These are phyloP conservation scores for Dasypolia templi DNA, from an alignment of 2,888 invertebrate genomes.

Conservation along the genomic window DNA sequence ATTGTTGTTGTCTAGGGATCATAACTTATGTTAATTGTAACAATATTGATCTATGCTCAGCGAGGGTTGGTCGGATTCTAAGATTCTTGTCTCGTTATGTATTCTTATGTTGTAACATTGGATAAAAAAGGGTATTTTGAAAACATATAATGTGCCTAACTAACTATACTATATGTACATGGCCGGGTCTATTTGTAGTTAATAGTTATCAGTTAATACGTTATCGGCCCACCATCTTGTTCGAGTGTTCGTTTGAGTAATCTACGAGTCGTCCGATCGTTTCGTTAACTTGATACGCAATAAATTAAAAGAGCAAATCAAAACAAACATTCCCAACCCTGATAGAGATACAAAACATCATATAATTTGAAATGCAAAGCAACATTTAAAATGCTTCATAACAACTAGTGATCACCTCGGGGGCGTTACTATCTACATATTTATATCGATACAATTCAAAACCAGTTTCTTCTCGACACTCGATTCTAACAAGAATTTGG, in stretches of 20 bases:
- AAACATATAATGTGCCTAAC: constrained; percentile 12
- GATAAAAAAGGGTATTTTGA: constrained; percentile 22
- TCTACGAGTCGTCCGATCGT: constrained; percentile 58
- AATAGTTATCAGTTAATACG: constrained; percentile 57
- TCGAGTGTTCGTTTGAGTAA: constrained; percentile 55
- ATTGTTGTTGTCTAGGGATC: constrained; percentile 28
- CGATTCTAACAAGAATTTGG: constrained; percentile 89
- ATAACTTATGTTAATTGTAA: constrained; percentile 28
- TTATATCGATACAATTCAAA: constrained; percentile 85
- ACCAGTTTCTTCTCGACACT: constrained; percentile 85
- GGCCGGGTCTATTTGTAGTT: constrained; percentile 47
- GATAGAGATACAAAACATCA: constrained; percentile 78
- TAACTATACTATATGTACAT: neutral
- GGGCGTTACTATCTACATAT: constrained; percentile 88
- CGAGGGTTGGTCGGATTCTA: constrained; percentile 9
- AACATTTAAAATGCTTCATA: constrained; percentile 81
- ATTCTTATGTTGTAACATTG: constrained; percentile 17
- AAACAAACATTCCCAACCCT: constrained; percentile 67
- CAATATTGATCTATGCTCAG: constrained; percentile 18
- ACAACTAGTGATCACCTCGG: constrained; percentile 82
- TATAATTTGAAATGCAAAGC: constrained; percentile 77
- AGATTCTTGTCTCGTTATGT: constrained; percentile 19
- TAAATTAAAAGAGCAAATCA: constrained; percentile 66
- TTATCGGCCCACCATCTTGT: constrained; percentile 55
- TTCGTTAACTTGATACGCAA: constrained; percentile 64